Evolutionary conservation across 2,888 invertebrate genomes (phyloP).

Genomic region (Lycophotia porphyrea): DNA sequence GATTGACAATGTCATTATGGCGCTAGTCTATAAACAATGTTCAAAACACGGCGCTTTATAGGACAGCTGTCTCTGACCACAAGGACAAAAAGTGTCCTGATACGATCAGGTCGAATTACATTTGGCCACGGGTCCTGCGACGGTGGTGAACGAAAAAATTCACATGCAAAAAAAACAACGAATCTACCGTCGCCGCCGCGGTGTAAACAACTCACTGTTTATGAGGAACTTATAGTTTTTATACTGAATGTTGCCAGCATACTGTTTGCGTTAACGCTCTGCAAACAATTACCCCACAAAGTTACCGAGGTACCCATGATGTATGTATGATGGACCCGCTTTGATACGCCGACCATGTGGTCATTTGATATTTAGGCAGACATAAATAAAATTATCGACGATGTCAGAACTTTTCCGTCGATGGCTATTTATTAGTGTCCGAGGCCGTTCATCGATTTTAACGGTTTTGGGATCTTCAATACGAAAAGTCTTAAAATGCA

Average conservation of each 20-base stretch:
- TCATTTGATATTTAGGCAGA: constrained; percentile 71
- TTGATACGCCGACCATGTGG: constrained; percentile 74
- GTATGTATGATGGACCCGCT: constrained; percentile 67
- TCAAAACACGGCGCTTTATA: constrained; percentile 80
- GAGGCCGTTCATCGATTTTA: constrained; percentile 70
- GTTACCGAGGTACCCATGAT: constrained; percentile 64
- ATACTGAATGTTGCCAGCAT: constrained; percentile 68
- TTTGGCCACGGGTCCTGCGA: constrained; percentile 81
- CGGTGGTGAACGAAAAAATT: constrained; percentile 77
- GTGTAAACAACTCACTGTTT: constrained; percentile 84
- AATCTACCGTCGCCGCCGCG: constrained; percentile 74
- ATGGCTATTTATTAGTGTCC: constrained; percentile 66
- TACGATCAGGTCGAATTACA: constrained; percentile 90
- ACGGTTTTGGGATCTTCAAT: constrained; percentile 65
- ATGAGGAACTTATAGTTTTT: constrained; percentile 79
- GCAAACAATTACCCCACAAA: constrained; percentile 71
- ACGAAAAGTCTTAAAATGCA: constrained; percentile 62
- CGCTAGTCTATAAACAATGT: constrained; percentile 83
- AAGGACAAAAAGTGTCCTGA: constrained; percentile 87
- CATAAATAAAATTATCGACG: constrained; percentile 80
- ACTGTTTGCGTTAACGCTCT: constrained; percentile 73
- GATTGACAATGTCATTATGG: constrained; percentile 73
- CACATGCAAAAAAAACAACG: constrained; percentile 73
- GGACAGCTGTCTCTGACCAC: constrained; percentile 89
- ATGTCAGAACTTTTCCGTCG: constrained; percentile 69